A percentile compares a stretch with the other conserved stretches of the same genome.
These are phyloP conservation scores for Apostichopus leukothele DNA, from an alignment of 53 echinoderm and acorn worm species.

Conservation along the genomic window DNA sequence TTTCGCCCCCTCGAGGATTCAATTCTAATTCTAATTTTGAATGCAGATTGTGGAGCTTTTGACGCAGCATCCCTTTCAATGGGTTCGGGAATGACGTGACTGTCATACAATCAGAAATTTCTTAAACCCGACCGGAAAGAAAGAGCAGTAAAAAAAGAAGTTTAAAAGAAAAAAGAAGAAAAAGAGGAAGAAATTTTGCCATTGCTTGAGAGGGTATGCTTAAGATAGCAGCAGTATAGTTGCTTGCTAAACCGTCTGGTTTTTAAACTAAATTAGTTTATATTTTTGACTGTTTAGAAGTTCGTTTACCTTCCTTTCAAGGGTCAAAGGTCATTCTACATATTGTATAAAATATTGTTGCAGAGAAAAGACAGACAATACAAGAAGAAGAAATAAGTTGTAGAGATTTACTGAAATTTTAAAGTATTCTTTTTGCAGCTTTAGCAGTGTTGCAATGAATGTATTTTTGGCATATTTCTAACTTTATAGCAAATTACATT, in stretches of 20 bases:
- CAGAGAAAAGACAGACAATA: too few relatives aligned
- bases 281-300: neutral
- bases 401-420: too few relatives aligned
- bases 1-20: conserved; percentile 9
- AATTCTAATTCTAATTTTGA: conserved; percentile 39
- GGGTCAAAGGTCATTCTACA: neutral
- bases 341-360: neutral
- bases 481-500: too few relatives aligned
- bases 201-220: neutral
- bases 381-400: too few relatives aligned
- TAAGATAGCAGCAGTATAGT: neutral
- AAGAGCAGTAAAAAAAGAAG: neutral
- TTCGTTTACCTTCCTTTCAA: neutral
- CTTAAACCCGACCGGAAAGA: too few relatives aligned
- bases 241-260: neutral
- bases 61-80: conserved; percentile 1
- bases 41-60: neutral
- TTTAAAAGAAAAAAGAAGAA: neutral
- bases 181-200: neutral
- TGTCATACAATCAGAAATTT: neutral
- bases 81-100: neutral
- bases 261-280: neutral
- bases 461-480: too few relatives aligned
- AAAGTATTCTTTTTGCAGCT: too few relatives aligned
- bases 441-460: too few relatives aligned